Base-by-base conservation (phyloP, 2,888 invertebrate genomes). In the Cerceris ruficornis region DNA sequence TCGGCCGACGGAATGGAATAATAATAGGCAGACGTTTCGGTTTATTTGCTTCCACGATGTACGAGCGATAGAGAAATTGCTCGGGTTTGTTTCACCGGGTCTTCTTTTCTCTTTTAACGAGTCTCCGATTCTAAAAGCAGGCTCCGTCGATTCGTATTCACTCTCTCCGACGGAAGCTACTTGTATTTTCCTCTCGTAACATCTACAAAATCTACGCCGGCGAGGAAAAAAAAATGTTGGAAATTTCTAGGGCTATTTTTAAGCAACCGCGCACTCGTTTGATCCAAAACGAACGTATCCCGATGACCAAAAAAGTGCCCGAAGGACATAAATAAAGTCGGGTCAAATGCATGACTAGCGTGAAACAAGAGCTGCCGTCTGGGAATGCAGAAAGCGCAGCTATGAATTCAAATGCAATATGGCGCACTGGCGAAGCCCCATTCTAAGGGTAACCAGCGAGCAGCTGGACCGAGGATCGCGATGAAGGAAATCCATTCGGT, bases 381-480 rank as follows among this genome's bases (percentile, higher is more conserved):
- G 90, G 84, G 89, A 90, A 90, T 90, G 89, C 89, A 86, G 87
- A 87, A 83, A 87, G 83, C 84, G 84, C 75, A 73, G 85, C 88
- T 89, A 86, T 86, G 89, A 89, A 89, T 88, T 87, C 84, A 80
- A 89, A 88, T 85, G 87, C 72, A 87, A 85, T 85, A 88, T 86
- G 82, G 73, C 49, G 78, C 58, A 70, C 49, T 42, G 60, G 11
- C 15, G 59, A 52, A 43, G 57, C 60, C 15, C 59, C 50, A 28
- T 81, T 80, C 80, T 62, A 69, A 70, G 71, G 69, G 67, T 50
- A 17, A 15, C 54, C 41, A 28, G 28, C 28, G 28, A 28, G 28
- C 28, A 28, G 28, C 28, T 28, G 28, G 28, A 2, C 28, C 1
- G 28, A 50, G 50, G 50, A n/a, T n/a, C 46, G 6, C 46, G 28